Percentiles rank a stretch among this genome's conserved stretches.
These are phyloP conservation scores for Reinhardtius hippoglossoides DNA, from an alignment of 2,113 vertebrate species.

Conservation along the genomic window DNA sequence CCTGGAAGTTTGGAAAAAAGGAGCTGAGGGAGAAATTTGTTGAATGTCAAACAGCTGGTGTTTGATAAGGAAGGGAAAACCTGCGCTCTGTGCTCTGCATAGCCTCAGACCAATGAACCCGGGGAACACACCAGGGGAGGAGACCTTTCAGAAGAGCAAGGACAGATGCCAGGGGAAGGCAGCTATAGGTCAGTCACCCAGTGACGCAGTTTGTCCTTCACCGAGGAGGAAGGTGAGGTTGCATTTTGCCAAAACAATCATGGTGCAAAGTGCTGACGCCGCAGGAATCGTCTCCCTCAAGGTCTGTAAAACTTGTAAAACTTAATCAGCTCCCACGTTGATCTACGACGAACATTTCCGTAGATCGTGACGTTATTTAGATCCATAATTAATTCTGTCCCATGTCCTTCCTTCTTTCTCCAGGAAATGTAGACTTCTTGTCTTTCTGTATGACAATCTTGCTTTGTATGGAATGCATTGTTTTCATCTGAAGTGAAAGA, in stretches of 20 bases:
- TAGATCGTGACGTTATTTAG: conserved; percentile 6
- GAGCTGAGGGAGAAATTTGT: conserved; percentile 59
- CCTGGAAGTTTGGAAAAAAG: conserved; percentile 56
- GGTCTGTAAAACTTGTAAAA: conserved; percentile 9
- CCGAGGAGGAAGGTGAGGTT: conserved; percentile 33
- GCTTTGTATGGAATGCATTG: conserved; percentile 31
- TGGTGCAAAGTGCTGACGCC: conserved; percentile 26
- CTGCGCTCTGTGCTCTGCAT: conserved; percentile 30
- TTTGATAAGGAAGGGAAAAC: conserved; percentile 33
- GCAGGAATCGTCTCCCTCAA: background rate
- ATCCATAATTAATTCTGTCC: conserved; percentile 10
- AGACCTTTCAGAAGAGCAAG: conserved; percentile 55
- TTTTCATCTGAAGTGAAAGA: conserved; percentile 35
- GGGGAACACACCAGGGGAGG: conserved; percentile 35
- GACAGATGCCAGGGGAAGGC: conserved; percentile 44
- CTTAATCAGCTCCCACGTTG: conserved; percentile 5
- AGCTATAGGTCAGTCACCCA: conserved; percentile 51
- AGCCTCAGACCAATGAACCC: conserved; percentile 15
- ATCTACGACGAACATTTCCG: conserved; percentile 13
- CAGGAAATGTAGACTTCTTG: conserved; percentile 1
- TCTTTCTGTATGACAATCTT: conserved; percentile 32
- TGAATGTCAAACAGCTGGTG: conserved; percentile 72
- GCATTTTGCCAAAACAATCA: conserved; percentile 33
- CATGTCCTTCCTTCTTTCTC: conserved; percentile 16
- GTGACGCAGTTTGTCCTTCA: conserved; percentile 40